Evolutionary conservation across 2,888 invertebrate species (phyloP), one percentile per base, ranked within the genome.

Genomic region (Agonopterix arenella): DNA sequence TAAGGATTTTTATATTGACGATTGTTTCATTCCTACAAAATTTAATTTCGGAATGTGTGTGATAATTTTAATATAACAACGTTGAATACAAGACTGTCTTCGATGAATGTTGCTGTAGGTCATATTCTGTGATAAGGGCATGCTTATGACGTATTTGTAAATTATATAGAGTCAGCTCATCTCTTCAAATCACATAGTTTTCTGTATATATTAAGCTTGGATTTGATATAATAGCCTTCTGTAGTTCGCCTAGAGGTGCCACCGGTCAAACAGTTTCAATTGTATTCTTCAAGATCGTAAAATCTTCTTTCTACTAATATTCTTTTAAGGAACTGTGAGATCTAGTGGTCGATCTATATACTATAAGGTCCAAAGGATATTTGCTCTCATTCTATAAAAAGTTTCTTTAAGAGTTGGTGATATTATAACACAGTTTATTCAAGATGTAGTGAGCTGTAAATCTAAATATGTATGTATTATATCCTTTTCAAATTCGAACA

Each of bases 101-200:
- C 28, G 28, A 28, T 28, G 76, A 66, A 73, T 61, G 71, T 28
- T 28, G 28, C 28, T 74, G 66, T 80, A 76, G 73, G 71, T 81
- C 78, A 80, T 84, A 81, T 80, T 80, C 85, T 89, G 89, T 89
- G 88, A 88, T 88, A 89, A 83, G 81, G 68, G 70, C 79, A 84
- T 79, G 77, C 80, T 84, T 85, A 81, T 81, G 82, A 83, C 75
- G 68, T 84, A 80, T 74, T 73, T 76, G 73, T 75, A 76, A 64
- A 62, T 54, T 60, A 58, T 59, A 66, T 62, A 62, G 58, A 57
- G 53, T 42, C 45, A 28, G 57, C 58, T 60, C 62, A 62, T 69
- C 65, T 77, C 70, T 75, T 78, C 69, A 62, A 68, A 56, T 70
- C 69, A 67, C 62, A 70, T 71, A 70, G 69, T 62, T 40, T 58